Evolutionary conservation across 2,113 vertebrate genomes (phyloP).

Genomic region (Saguinus imperator): DNA sequence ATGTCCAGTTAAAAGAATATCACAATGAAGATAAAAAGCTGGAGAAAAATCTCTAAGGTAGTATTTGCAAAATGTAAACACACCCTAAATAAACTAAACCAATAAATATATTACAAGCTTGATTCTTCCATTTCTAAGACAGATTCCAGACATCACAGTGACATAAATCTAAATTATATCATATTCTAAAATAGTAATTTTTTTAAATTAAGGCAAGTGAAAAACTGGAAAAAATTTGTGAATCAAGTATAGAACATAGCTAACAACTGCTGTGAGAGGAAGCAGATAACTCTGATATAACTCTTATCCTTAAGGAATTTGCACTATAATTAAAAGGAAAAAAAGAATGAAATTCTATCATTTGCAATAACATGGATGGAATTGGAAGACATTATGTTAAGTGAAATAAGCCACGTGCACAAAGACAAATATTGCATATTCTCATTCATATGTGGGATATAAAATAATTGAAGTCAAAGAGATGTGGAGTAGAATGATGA

Average conservation of each 20-base stretch:
- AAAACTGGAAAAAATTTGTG: background rate
- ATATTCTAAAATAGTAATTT: background rate
- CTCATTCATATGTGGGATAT: background rate
- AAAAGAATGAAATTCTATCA: background rate
- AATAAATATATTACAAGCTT: background rate
- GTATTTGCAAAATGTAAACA: background rate
- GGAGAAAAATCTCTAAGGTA: background rate
- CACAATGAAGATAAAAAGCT: background rate
- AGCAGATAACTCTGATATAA: background rate
- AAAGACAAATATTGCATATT: background rate
- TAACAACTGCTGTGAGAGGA: background rate
- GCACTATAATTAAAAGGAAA: background rate
- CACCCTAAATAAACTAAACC: background rate
- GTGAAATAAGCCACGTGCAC: background rate
- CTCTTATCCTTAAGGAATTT: background rate
- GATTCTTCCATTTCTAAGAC: background rate
- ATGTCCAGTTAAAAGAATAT: background rate
- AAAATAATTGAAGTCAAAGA: background rate
- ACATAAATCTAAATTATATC: background rate
- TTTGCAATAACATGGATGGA: background rate
- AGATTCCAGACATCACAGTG: background rate
- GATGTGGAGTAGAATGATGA: background rate
- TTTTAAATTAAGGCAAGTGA: background rate
- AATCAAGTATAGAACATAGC: background rate
- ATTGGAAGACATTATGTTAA: background rate